Percentiles rank a stretch among this genome's conserved stretches.
phyloP scores from a whole-genome alignment of 1,140 invertebrate species.

The Hycleus cichorii region DNA sequence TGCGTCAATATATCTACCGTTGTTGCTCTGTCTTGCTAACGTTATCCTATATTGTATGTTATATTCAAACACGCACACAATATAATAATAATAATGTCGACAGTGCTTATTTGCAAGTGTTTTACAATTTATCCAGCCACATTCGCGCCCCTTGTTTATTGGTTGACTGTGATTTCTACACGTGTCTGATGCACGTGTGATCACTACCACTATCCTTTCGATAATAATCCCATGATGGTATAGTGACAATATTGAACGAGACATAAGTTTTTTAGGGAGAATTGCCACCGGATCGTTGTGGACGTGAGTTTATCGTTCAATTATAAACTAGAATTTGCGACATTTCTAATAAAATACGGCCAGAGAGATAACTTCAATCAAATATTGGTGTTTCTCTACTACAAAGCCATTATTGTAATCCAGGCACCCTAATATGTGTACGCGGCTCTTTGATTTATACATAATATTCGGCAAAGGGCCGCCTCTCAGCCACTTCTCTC shows the following conservation, averaged over 20 bases:
- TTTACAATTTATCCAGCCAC: conserved; percentile 41
- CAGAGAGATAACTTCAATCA: conserved; percentile 26
- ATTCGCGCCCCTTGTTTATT: conserved; percentile 39
- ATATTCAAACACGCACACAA: conserved; percentile 24
- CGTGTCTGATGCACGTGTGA: conserved; percentile 36
- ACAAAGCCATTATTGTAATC: conserved; percentile 28
- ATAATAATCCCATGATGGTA: too few species aligned
- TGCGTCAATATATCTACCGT: conserved; percentile 32
- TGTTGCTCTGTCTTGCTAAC: conserved; percentile 23
- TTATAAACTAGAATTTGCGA: conserved; percentile 23
- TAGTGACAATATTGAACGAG: too few species aligned
- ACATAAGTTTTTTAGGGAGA: too few species aligned
- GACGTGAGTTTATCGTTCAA: conserved; percentile 5
- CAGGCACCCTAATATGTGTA: conserved; percentile 23
- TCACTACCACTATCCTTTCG: too few species aligned
- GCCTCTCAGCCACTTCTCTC: conserved; percentile 9
- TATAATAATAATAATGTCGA: conserved; percentile 25
- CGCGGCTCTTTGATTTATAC: conserved; percentile 25
- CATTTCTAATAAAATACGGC: conserved; percentile 22
- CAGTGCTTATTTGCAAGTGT: conserved; percentile 40
- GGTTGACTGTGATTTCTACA: conserved; percentile 38
- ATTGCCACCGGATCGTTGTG: too few species aligned
- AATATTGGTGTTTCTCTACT: conserved; percentile 20
- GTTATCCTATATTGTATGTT: not conserved
- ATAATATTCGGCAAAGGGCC: conserved; percentile 25